Evolutionary conservation across 2,888 invertebrate species (phyloP).

Genomic region (Dione juno): DNA sequence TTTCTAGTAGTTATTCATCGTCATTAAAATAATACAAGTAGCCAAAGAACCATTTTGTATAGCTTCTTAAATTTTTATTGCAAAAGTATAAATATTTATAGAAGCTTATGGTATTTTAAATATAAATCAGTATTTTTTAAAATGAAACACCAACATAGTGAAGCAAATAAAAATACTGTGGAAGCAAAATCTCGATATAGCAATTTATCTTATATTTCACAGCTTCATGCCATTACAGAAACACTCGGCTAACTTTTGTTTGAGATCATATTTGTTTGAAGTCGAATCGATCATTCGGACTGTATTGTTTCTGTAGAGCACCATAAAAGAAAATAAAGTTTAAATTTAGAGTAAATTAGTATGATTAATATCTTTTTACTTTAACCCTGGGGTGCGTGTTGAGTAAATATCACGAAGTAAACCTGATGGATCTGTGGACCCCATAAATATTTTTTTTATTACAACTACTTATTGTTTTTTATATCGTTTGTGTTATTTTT

Average conservation of each 20-base stretch:
- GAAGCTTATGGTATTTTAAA: not conserved
- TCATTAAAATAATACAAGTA: no score
- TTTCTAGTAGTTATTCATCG: no score
- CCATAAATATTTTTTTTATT: no score
- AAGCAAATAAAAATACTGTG: not conserved
- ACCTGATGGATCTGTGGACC: no score
- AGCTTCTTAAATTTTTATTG: not conserved
- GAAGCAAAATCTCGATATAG: constrained; percentile 1
- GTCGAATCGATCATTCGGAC: constrained; percentile 11
- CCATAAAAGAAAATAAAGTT: not conserved
- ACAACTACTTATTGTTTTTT: no score
- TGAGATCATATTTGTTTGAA: constrained; percentile 11
- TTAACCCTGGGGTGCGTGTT: no score
- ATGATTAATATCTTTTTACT: not conserved
- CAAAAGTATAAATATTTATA: not conserved
- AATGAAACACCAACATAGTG: not conserved
- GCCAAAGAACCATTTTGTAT: no score
- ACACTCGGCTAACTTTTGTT: constrained; percentile 4
- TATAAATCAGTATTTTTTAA: not conserved
- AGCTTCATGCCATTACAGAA: constrained; percentile 7
- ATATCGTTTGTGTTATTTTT: no score
- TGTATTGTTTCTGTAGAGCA: not conserved
- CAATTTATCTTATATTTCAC: constrained; percentile 14
- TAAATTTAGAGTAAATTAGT: not conserved
- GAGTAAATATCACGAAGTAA: no score